Evolutionary conservation across 2,888 invertebrate genomes (phyloP).

Genomic region (Hirtodrosophila duncani): DNA sequence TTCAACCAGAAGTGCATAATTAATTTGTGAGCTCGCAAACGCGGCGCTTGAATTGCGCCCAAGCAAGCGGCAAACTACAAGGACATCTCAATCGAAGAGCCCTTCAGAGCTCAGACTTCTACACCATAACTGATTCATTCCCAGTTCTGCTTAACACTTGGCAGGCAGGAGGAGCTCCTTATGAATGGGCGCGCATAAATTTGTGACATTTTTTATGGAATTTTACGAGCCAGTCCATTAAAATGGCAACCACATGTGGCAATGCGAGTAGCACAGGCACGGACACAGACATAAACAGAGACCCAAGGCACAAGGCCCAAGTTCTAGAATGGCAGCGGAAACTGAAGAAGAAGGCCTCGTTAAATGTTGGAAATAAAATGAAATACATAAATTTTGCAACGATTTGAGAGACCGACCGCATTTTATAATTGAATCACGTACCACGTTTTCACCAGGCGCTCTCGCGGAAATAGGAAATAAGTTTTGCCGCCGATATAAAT

Average conservation of each 20-base stretch:
- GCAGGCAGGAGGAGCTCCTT: slow-evolving; percentile 48
- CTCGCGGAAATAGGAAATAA: slow-evolving; percentile 66
- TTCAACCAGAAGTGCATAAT: slow-evolving; percentile 60
- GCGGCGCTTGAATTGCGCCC: slow-evolving; percentile 39
- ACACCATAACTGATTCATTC: not conserved
- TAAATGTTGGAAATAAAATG: slow-evolving; percentile 64
- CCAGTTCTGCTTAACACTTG: slow-evolving; percentile 43
- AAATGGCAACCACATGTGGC: slow-evolving; percentile 63
- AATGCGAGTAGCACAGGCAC: slow-evolving; percentile 28
- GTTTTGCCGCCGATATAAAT: slow-evolving; percentile 69
- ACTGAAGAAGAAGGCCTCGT: slow-evolving; percentile 9
- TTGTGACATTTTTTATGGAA: slow-evolving; percentile 62
- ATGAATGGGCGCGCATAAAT: slow-evolving; percentile 59
- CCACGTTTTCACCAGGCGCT: slow-evolving; percentile 68
- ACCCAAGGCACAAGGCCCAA: slow-evolving; percentile 11
- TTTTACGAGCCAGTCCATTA: slow-evolving; percentile 70
- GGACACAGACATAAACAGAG: slow-evolving; percentile 5
- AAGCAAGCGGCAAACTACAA: slow-evolving; percentile 33
- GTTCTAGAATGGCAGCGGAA: not conserved
- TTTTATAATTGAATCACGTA: slow-evolving; percentile 79
- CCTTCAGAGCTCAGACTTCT: slow-evolving; percentile 9
- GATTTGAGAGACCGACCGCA: slow-evolving; percentile 77
- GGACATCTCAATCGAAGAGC: slow-evolving; percentile 31
- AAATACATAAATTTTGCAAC: slow-evolving; percentile 77
- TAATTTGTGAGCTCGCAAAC: slow-evolving; percentile 49